Base-by-base conservation (phyloP, 2,113 vertebrate genomes). In the Tetrax tetrax region DNA sequence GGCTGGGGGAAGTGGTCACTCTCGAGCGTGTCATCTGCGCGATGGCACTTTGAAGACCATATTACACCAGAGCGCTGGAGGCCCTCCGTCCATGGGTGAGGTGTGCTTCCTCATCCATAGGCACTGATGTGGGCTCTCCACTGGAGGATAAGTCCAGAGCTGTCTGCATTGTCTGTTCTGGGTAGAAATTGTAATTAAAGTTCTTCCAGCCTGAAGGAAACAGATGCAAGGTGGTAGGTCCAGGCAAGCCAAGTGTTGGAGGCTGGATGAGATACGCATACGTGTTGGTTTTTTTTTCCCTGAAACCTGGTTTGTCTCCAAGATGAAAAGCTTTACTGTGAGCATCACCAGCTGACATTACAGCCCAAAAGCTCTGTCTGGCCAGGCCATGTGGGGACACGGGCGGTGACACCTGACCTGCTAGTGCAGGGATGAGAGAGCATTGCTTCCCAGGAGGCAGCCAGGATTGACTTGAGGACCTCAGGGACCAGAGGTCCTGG, bases 21-120 rank as follows among this genome's bases (percentile, higher is more conserved):
- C 16, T 48, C 69, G 28, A 24, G 1, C 1, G 0, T 4, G 20
- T 21, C 64, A 7, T 48, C 45, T 50, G 47, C 27, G 4, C 19
- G 86, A 7, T 56, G 21, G 35, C 29, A 14, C 25, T 53, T 43
- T 12, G 1, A 48, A 56, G 90, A 21, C 54, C 17, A 0, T 6
- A 0, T 10, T 50, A 22, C 60, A 27, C 29, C 27, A 50, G 74
- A 56, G 41, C 14, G 2, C 23, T 41, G 81, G 76, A 21, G 33
- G 12, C 48, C 20, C 43, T 53, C 22, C 7, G 0, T 37, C 50
- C 6, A 2, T 14, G 16, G 75, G 53, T 37, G 61, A 31, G 71
- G 28, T 57, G 57, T n/a, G 24, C 59, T 93, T 50, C 28, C 63
- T 60, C 54, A 27, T 17, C 83, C 7, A 0, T 2, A 43, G 76